Evolutionary conservation across 2,888 invertebrate genomes (phyloP).

Genomic region (Cylindroiulus punctatus): DNA sequence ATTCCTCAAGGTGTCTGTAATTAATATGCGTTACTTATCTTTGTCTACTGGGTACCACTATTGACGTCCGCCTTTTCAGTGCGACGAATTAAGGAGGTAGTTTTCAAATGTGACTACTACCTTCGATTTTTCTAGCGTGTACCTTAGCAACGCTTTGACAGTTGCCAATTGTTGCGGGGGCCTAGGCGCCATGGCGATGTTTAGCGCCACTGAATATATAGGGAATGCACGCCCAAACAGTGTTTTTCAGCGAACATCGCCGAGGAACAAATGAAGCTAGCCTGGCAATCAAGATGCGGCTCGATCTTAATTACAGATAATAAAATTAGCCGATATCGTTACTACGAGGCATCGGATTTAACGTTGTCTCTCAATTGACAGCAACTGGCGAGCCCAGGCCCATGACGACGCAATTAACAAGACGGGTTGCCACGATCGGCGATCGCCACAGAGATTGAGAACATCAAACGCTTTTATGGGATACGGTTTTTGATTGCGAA

Average conservation of each 20-base stretch:
- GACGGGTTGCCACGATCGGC: slow-evolving; percentile 2
- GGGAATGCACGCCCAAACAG: no score
- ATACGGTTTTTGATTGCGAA: not conserved
- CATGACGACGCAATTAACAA: slow-evolving; percentile 18
- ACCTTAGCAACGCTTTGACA: slow-evolving; percentile 3
- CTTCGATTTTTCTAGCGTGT: not conserved
- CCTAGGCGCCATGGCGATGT: not conserved
- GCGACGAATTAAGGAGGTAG: no score
- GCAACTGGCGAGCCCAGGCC: not conserved
- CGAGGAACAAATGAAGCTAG: not conserved
- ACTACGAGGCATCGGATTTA: not conserved
- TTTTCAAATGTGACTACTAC: not conserved
- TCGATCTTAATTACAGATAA: slow-evolving; percentile 1
- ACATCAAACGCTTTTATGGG: slow-evolving; percentile 6
- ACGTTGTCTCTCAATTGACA: not conserved
- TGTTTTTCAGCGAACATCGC: not conserved
- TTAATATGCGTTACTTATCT: no score
- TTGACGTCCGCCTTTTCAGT: no score
- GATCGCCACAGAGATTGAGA: not conserved
- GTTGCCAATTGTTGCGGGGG: no score
- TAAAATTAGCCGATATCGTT: slow-evolving; percentile 11
- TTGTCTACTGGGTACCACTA: no score
- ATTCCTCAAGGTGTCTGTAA: no score
- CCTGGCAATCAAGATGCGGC: not conserved
- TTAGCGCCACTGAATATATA: not conserved